Evolutionary conservation across 2,888 invertebrate species (phyloP), one percentile per base, ranked within the genome.

Genomic region (Ichneumon xanthorius): DNA sequence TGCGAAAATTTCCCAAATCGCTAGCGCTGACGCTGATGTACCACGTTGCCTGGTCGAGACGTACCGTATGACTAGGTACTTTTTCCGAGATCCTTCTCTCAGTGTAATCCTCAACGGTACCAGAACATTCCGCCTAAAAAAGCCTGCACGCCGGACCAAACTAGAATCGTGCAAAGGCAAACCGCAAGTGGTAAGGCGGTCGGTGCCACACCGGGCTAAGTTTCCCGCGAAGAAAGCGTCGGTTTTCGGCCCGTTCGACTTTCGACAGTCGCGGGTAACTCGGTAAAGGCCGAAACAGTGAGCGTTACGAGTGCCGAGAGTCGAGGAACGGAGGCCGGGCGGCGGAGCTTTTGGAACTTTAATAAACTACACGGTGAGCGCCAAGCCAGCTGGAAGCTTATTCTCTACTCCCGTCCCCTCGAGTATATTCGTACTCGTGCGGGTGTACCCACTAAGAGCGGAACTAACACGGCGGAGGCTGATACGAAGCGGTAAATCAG

Each of bases 401-500:
- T 26, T 19, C 48, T 19, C 30, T 80, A 48, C 58, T 26, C 45
- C n/a, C 40, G 7, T 71, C 22, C 58, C 78, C 22, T 3, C 19
- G 50, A 26, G n/a, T 45, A 7, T 50, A 65, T n/a, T 33, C 30
- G 65, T 22, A 65, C 50, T 37, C 50, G 45, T 19, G 45, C 40
- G 11, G 14, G 5, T 2, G n/a, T 9, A 67, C 11, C 45, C 55
- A 55, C 37, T 65, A 26, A 50, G 30, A 70, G 37, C 9, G 68
- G 33, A 71, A 50, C 77, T 77, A 33, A 78, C 67, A 82, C 77
- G 83, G 79, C 61, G 85, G 72, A 84, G 84, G 81, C 76, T 87
- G 86, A 87, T 87, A 87, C 87, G 88, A 87, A 85, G 85, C 88
- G 87, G 87, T 89, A 91, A 91, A 91, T 91, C 89, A 89, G 89